Evolutionary conservation across 2,888 invertebrate species (phyloP), one percentile per base, ranked within the genome.

Genomic region (Trissolcus brochymenae): DNA sequence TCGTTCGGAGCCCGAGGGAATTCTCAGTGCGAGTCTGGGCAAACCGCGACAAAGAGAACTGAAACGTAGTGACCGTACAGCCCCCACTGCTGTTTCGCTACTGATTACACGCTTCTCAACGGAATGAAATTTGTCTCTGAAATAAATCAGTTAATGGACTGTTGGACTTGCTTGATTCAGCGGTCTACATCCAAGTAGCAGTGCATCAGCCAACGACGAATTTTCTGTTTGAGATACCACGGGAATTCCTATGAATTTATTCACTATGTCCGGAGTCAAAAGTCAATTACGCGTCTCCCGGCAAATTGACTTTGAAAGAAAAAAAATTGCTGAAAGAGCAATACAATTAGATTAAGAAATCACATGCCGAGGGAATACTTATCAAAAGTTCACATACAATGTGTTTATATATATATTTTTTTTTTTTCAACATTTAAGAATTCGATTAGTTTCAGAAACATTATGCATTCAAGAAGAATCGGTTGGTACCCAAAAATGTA

Each of bases 91-190:
- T 49, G 64, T 78, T 79, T 76, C 73, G 76, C 71, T 76, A 65
- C 81, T 84, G 84, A 84, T 85, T 84, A 84, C 83, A 80, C 80
- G 80, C 76, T 79, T 51, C 75, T 76, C 79, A 73, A 78, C 68
- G 62, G 72, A 80, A 79, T 72, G 78, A 79, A 83, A 83, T 83
- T 83, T 80, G 83, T 82, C 81, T 79, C 79, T 57, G 81, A 82
- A 83, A 83, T 84, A 83, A 82, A 84, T 83, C 81, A 83, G 81
- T 83, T 82, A 83, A 82, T 84, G 81, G 81, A 83, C 80, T 78
- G 76, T 71, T 78, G 61, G 57, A 73, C 75, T 53, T 41, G 60
- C 35, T 35, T 35, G 35, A 35, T 35, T 35, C 35, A 35, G 35
- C 35, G 35, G 35, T 35, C 35, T 35, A 35, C 35, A 35, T 0